A percentile compares a stretch with the other conserved stretches of the same genome.
These are phyloP conservation scores for Pseudococcus viburni DNA, from an alignment of 2,888 invertebrate genomes.

Conservation along the genomic window DNA sequence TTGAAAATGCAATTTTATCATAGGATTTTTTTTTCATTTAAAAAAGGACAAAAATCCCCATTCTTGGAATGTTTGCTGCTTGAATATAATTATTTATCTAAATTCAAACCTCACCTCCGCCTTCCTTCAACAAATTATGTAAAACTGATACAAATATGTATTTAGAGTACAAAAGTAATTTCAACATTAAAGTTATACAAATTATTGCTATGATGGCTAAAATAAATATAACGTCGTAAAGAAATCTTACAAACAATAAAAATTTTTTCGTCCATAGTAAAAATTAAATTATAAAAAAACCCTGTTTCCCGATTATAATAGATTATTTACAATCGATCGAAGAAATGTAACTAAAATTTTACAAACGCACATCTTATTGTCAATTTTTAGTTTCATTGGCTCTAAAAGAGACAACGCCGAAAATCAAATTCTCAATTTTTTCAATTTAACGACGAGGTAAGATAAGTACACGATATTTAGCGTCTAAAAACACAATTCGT, in stretches of 20 bases:
- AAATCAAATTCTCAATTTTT: background rate
- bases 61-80: too few species aligned
- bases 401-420: background rate
- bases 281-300: slow-evolving; percentile 56
- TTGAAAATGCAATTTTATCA: too few species aligned
- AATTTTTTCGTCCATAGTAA: slow-evolving; percentile 43
- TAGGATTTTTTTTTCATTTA: too few species aligned
- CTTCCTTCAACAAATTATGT: slow-evolving; percentile 5
- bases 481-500: background rate
- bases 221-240: slow-evolving; percentile 63
- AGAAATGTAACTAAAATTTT: slow-evolving; percentile 38
- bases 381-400: slow-evolving; percentile 45
- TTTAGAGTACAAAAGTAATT: slow-evolving; percentile 63
- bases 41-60: too few species aligned
- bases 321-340: slow-evolving; percentile 42
- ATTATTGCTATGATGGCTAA: slow-evolving; percentile 63
- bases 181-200: slow-evolving; percentile 59
- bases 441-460: background rate
- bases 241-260: slow-evolving; percentile 63
- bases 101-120: too few species aligned
- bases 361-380: slow-evolving; percentile 40
- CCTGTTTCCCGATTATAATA: slow-evolving; percentile 61
- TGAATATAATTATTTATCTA: too few species aligned
- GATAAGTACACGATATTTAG: background rate
- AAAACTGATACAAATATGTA: slow-evolving; percentile 57